These are phyloP conservation scores for Epiblema foenella DNA, from an alignment of 2,888 invertebrate genomes.

Conservation along the genomic window DNA sequence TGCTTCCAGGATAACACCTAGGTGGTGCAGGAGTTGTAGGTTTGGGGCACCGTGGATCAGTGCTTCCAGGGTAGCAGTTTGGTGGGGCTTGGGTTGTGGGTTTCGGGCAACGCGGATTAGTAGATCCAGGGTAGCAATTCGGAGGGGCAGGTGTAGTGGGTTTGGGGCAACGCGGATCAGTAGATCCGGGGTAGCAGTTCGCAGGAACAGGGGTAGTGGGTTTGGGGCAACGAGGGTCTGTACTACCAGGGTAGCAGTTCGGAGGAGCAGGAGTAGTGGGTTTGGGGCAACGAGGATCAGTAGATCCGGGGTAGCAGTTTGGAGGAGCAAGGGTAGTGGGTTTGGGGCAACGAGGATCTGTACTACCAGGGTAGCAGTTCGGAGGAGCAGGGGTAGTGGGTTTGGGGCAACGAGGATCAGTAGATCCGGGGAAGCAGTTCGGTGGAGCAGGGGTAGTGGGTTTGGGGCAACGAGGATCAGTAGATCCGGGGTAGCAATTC, in stretches of 20 bases:
- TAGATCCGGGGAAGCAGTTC: constrained; percentile 56
- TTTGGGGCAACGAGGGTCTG: constrained; percentile 48
- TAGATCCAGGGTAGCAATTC: too few species aligned
- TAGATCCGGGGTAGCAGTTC: constrained; percentile 50
- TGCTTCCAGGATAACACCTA: constrained; percentile 61
- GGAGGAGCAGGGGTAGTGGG: constrained; percentile 48
- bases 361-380: constrained; percentile 63
- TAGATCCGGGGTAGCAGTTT: constrained; percentile 60
- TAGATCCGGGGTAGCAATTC: constrained; percentile 47
- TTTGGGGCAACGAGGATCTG: constrained; percentile 57
- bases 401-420: constrained; percentile 50
- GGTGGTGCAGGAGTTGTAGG: constrained; percentile 49
- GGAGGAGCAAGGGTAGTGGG: constrained; percentile 53
- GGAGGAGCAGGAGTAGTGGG: constrained; percentile 49
- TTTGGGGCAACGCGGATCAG: constrained; percentile 49
- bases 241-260: constrained; percentile 52
- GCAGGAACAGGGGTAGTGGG: constrained; percentile 50
- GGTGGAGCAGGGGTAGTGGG: constrained; percentile 51
- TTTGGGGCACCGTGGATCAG: constrained; percentile 47
- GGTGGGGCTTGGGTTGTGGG: constrained; percentile 52
- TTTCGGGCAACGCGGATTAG: constrained; percentile 46
- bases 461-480: constrained; percentile 52
- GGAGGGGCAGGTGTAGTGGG: too few species aligned
- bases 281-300: constrained; percentile 52
- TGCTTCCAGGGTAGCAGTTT: constrained; percentile 52